Evolutionary conservation across 2,888 invertebrate genomes (phyloP), one percentile per base, ranked within the genome.

Genomic region (Polyommatus iphigenia): DNA sequence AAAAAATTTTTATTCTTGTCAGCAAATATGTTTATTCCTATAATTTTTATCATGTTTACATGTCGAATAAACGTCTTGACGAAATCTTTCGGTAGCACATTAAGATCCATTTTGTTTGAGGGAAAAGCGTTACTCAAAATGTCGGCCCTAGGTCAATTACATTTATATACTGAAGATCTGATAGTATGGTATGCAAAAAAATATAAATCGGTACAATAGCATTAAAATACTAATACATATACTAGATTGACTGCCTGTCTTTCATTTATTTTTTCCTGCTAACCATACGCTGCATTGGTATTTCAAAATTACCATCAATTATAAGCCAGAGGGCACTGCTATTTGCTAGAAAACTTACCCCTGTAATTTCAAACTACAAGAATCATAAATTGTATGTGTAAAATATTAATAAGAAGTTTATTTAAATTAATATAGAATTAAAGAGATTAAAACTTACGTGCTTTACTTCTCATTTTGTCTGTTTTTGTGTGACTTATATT

Each of bases 11-110:
- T n/a, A 7, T 81, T 78, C 7, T 77, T 32, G 32, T 83, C 78
- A 29, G 79, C 71, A 46, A 84, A 83, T 50, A 84, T 81, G 50
- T 82, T 78, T 4, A 83, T 77, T 13, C 85, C 85, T 54, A 83
- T 76, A 29, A 82, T 77, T 59, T 80, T 77, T 1, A 83, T 73
- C 41, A 81, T 71, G 46, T 80, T 83, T 7, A 82, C 54, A 71
- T 83, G 81, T 0, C 81, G 79, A 41, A 57, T 78, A 41, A 84
- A 81, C 20, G 83, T 84, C 8, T 80, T 79, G 0, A 81, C 73
- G 32, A 80, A 83, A 36, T 73, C 78, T 15, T 78, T 62, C 4
- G 82, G 81, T 15, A 83, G 76, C 59, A 80, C 20, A n/a, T 81
- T 72, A 0, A 75, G 75, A 7, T 80, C 50, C 82, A 82, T 83